A percentile compares a stretch with the other conserved stretches of the same genome.
These are phyloP conservation scores for Stratiomys singularior DNA, from an alignment of 2,888 invertebrate species.

Conservation along the genomic window DNA sequence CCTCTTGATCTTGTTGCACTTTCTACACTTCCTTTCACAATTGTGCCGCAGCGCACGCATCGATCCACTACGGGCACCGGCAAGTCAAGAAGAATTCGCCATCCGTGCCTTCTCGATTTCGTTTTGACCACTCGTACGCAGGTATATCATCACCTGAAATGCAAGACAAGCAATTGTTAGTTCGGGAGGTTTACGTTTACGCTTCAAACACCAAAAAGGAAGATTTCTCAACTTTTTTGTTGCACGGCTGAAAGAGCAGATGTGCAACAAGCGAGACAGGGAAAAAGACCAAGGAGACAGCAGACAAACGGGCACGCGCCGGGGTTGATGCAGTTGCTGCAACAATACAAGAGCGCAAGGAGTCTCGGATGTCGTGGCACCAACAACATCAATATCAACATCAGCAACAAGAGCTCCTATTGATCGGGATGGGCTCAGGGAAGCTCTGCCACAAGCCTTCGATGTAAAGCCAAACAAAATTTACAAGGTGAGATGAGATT, in stretches of 20 bases:
- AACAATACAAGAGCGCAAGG: background rate
- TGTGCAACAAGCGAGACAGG: conserved; percentile 34
- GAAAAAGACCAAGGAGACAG: conserved; percentile 27
- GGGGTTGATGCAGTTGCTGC: conserved; percentile 30
- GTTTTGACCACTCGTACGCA: conserved; percentile 6
- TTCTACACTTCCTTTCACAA: background rate
- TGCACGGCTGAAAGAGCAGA: conserved; percentile 38
- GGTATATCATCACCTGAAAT: background rate
- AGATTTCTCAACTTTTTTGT: conserved; percentile 17
- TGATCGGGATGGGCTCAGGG: too few relatives aligned
- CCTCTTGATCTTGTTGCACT: background rate
- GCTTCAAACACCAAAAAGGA: conserved; percentile 7
- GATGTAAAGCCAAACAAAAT: conserved; percentile 33
- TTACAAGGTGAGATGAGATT: conserved; percentile 40
- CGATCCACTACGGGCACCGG: too few relatives aligned
- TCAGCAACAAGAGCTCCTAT: too few relatives aligned
- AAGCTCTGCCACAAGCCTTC: too few relatives aligned
- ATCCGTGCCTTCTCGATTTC: conserved; percentile 11
- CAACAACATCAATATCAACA: too few relatives aligned
- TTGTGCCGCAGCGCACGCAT: background rate
- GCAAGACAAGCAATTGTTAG: conserved; percentile 16
- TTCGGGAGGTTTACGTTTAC: conserved; percentile 11
- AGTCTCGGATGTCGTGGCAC: background rate
- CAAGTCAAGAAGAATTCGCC: background rate
- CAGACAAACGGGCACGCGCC: conserved; percentile 38